These are phyloP conservation scores for Bicyclus anynana DNA, from an alignment of 1,140 invertebrate species.

Conservation along the genomic window DNA sequence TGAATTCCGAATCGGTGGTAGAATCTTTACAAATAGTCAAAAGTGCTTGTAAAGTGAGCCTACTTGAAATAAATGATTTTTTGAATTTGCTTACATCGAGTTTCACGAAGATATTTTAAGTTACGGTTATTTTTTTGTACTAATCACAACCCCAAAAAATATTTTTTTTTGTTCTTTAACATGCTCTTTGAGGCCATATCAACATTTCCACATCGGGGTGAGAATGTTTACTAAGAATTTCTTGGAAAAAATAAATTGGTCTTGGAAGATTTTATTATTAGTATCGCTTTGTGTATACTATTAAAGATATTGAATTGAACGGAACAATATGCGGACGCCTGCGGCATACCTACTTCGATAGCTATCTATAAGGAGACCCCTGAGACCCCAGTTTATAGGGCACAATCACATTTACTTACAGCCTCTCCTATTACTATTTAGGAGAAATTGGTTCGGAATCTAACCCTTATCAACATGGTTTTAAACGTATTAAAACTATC, in stretches of 20 bases:
- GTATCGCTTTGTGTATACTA: conserved; percentile 14
- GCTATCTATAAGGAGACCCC: conserved; percentile 17
- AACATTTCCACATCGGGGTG: too few species aligned
- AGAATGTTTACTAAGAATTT: too few species aligned
- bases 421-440: conserved; percentile 18
- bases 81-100: too few species aligned
- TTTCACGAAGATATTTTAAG: too few species aligned
- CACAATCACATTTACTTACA: conserved; percentile 27
- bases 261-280: conserved; percentile 13
- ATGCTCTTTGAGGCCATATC: too few species aligned
- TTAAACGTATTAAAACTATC: conserved; percentile 8
- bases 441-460: conserved; percentile 13
- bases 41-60: too few species aligned
- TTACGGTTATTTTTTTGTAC: too few species aligned
- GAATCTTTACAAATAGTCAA: too few species aligned
- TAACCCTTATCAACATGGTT: conserved; percentile 16
- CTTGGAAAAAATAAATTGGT: not conserved
- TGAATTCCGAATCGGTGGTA: too few species aligned
- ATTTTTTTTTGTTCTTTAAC: too few species aligned
- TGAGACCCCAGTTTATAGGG: conserved; percentile 11
- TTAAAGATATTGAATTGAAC: conserved; percentile 23
- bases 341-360: conserved; percentile 27
- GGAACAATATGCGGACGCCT: conserved; percentile 23
- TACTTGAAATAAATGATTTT: too few species aligned
- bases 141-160: too few species aligned